phyloP scores from a whole-genome alignment of 2,888 invertebrate species.

The Lepidochrysops patricia region DNA sequence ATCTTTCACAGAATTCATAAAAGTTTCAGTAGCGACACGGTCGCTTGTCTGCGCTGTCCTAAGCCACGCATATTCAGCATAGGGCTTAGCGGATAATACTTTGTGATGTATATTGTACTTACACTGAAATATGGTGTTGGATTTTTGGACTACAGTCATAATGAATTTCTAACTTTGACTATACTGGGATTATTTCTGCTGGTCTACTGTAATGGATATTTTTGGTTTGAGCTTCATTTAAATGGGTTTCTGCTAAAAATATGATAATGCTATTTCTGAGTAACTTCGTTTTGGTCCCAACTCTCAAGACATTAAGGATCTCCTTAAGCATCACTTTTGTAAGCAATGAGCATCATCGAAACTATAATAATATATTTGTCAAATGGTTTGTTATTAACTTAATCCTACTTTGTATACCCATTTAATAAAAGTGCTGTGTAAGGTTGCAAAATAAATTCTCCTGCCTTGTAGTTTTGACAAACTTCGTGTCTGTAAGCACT shows the following conservation, averaged over 20 bases:
- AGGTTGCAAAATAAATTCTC: too few relatives aligned
- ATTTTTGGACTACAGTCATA: not conserved
- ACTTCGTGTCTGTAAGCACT: too few relatives aligned
- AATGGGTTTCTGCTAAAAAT: not conserved
- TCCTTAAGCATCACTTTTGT: too few relatives aligned
- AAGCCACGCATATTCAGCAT: slow-evolving; percentile 3
- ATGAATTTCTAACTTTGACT: not conserved
- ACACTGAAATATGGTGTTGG: slow-evolving; percentile 2
- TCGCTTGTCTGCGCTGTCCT: not conserved
- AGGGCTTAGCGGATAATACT: not conserved
- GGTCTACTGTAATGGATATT: not conserved
- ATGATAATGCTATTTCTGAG: not conserved
- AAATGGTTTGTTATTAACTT: too few relatives aligned
- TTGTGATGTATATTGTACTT: slow-evolving; percentile 3
- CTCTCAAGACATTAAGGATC: too few relatives aligned
- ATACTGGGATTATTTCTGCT: not conserved
- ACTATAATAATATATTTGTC: too few relatives aligned
- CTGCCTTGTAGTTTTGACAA: too few relatives aligned
- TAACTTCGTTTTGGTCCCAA: too few relatives aligned
- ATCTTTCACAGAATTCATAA: not conserved
- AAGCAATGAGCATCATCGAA: too few relatives aligned
- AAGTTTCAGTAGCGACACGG: too few relatives aligned
- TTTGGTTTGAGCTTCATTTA: not conserved
- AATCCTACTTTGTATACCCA: too few relatives aligned
- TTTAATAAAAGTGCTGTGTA: too few relatives aligned